Base-by-base conservation (phyloP, 53 echinoderm and acorn worm genomes). In the Luidia sarsii region DNA sequence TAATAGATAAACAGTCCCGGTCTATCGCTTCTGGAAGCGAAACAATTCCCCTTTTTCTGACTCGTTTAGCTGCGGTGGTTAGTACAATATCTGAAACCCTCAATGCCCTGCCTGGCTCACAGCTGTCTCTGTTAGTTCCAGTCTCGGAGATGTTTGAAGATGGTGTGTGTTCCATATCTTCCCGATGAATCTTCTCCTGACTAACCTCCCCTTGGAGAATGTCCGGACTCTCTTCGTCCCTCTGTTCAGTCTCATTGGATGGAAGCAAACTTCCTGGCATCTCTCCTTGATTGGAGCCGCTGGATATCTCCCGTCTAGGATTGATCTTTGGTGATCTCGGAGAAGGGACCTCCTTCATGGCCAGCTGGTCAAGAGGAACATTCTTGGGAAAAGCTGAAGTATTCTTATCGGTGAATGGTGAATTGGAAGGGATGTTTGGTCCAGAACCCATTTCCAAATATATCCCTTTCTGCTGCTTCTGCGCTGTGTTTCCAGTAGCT, bases 1-100 rank as follows among this genome's bases (percentile, higher is more conserved):
- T 70, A 1, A 53, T 51, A 15, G 70, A 53, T 18, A 33, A 50
- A 0, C 52, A 50, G 20, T 70, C 51, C 24, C 70, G 70, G 16
- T 33, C 70, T 4, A 50, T 49, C 51, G 50, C 52, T 14, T 53
- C 70, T 14, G 51, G 50, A 22, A 70, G 70, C 10, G 70, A 50
- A 50, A 70, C 33, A 19, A 53, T 51, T 16, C 70, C 51, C 18
- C 70, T 29, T 13, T 70, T 53, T 50, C 70, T 50, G 4, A 53
- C 50, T 9, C 70, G 51, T 48, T 70, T 53, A 35, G 70, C 70
- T 43, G 70, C 24, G 70, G 50, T 52, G 29, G 33, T 70, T 2
- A 53, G 70, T 21, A 70, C 70, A 10, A 50, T 53, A 0, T 70
- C 33, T 20, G 70, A 70, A 2, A 43, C 4, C 29, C 22, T 68